Percentiles rank a stretch among this genome's conserved stretches.
Evolutionary conservation across 2,797 vertebrate species (phyloP).

Genomic region (Sebastes steindachneri): DNA sequence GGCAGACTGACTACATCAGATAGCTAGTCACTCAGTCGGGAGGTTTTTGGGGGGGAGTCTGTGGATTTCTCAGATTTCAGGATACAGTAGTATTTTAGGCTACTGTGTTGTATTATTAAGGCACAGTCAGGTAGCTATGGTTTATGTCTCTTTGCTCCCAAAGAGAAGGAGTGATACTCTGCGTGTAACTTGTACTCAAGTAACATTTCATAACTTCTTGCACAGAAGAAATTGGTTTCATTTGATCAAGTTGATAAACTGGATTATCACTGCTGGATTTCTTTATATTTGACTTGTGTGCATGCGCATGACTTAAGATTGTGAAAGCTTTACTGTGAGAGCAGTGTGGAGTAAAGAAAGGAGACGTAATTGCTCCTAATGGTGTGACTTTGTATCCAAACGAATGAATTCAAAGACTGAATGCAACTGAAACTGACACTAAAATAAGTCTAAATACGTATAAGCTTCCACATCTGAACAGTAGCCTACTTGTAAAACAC

Average conservation of each 20-base stretch:
- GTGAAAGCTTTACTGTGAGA: neutral
- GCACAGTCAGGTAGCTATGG: neutral
- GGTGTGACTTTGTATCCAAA: conserved; percentile 12
- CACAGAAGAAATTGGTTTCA: neutral
- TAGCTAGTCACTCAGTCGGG: conserved; percentile 6
- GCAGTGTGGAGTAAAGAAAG: neutral
- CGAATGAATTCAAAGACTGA: neutral
- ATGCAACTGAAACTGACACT: neutral
- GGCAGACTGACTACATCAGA: conserved; percentile 40
- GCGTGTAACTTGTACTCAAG: neutral
- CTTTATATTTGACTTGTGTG: neutral
- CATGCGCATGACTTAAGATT: neutral
- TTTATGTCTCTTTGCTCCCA: neutral
- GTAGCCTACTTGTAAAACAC: neutral
- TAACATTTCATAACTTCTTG: neutral
- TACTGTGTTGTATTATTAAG: neutral
- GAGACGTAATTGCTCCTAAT: conserved; percentile 3
- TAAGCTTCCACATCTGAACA: neutral
- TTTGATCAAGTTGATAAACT: neutral
- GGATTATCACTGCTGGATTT: neutral
- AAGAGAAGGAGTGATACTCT: neutral
- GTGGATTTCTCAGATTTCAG: neutral
- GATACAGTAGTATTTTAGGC: neutral
- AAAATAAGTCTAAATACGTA: neutral
- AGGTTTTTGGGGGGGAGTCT: neutral